phyloP scores from a whole-genome alignment of 2,888 invertebrate species.

The Cheiracanthium punctorium region DNA sequence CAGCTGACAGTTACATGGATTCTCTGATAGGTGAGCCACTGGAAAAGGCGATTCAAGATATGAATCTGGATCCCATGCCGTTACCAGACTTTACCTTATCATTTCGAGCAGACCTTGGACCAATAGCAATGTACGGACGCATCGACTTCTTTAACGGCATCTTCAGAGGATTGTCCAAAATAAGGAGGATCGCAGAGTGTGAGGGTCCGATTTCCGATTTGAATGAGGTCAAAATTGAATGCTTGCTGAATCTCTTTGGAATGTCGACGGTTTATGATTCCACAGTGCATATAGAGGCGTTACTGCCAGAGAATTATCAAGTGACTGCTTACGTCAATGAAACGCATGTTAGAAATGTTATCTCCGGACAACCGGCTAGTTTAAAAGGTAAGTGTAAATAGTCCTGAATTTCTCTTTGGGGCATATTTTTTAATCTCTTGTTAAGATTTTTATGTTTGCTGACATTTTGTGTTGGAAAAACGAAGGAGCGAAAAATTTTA shows the following conservation, averaged over 20 bases:
- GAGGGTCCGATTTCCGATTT: conserved; percentile 28
- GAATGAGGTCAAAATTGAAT: conserved; percentile 34
- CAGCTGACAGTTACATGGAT: conserved; percentile 47
- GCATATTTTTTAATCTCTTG: too few relatives aligned
- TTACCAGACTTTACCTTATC: conserved; percentile 42
- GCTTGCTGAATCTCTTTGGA: conserved; percentile 45
- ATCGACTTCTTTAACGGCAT: conserved; percentile 37
- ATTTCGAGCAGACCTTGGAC: conserved; percentile 21
- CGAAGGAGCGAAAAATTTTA: too few relatives aligned
- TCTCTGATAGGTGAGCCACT: conserved; percentile 20
- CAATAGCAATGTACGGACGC: conserved; percentile 24
- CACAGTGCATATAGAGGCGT: conserved; percentile 22
- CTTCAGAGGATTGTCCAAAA: conserved; percentile 38
- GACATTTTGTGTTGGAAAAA: too few relatives aligned
- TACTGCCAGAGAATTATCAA: conserved; percentile 37
- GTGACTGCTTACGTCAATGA: conserved; percentile 52
- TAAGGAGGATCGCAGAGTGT: conserved; percentile 26
- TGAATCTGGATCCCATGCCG: conserved; percentile 39
- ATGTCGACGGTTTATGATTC: conserved; percentile 43
- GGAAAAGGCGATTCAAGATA: conserved; percentile 17
- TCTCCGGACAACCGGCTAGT: conserved; percentile 34
- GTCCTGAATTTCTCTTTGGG: too few relatives aligned
- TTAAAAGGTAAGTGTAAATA: conserved; percentile 38
- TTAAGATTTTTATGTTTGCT: too few relatives aligned
- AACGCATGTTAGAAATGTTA: conserved; percentile 11